Evolutionary conservation across 2,113 vertebrate genomes (phyloP).

Genomic region (Rhinoptilus africanus): DNA sequence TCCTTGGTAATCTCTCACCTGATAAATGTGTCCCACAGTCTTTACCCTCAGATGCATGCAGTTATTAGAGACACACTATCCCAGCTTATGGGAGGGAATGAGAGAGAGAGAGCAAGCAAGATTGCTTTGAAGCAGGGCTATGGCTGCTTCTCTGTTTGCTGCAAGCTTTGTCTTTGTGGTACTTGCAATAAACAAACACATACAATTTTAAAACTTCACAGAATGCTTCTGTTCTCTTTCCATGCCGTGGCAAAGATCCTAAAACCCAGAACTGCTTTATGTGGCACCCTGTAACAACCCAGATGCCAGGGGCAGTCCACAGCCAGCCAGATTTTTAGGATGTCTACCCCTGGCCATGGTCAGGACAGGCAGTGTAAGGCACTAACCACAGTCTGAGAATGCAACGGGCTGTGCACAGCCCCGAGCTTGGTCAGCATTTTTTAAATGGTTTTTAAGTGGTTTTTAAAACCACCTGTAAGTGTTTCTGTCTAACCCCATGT

Average conservation of each 20-base stretch:
- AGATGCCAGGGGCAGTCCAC: neutral
- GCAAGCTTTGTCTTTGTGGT: neutral
- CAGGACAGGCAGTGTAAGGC: neutral
- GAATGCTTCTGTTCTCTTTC: neutral
- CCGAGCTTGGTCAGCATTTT: neutral
- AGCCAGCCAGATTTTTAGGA: too few relatives aligned
- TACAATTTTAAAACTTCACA: neutral
- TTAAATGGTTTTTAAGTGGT: too few relatives aligned
- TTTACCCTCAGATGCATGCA: neutral
- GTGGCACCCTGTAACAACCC: neutral
- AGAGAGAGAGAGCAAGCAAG: neutral
- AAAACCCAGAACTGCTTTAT: neutral
- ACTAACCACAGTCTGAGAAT: neutral
- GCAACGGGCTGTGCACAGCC: neutral
- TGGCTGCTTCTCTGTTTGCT: neutral
- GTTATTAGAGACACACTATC: neutral
- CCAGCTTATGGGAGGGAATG: neutral
- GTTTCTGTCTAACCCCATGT: neutral
- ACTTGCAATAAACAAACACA: neutral
- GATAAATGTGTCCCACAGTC: neutral
- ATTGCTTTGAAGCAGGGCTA: neutral
- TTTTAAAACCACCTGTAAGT: neutral
- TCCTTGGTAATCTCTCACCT: neutral
- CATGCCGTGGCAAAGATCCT: neutral
- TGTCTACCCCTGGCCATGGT: rapidly evolving